Evolutionary conservation across 2,113 vertebrate genomes (phyloP), one percentile per base, ranked within the genome.

Genomic region (Callionymus lyra): DNA sequence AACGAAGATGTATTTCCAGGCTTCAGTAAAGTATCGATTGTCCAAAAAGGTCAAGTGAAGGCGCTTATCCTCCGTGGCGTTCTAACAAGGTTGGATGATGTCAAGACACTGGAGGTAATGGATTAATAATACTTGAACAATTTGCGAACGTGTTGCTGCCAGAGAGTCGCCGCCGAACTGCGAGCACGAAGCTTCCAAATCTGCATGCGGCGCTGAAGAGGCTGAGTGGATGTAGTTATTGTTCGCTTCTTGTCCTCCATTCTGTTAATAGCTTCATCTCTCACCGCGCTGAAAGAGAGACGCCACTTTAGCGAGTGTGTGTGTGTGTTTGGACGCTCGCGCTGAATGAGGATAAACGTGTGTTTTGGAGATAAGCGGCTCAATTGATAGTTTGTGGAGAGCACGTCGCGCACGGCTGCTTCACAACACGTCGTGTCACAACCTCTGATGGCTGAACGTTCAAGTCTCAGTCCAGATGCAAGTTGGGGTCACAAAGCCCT

Each of bases 191-290:
- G 41, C 12, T 34, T 51, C 43, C 41, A 16, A 42, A 31, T 16
- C 60, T 53, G 50, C 57, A 34, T 57, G 45, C 51, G 14, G 66
- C 49, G 49, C 51, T 44, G 39, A 59, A 53, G 56, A 14, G 49
- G 40, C 63, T 41, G 35, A 2, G 41, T 56, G 37, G 52, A 52
- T 47, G 57, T 56, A 34, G 41, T 50, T 56, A 65, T 56, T 63
- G 54, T 72, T 53, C 41, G 15, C 51, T 1, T 19, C 50, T 63
- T 51, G 65, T 70, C 63, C 52, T 68, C 58, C 34, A 18, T 55
- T 55, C 59, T 59, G 59, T 60, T 70, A 68, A 74, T 70, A 62
- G 51, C 60, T 74, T 72, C 63, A 72, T 68, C 60, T 68, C 48
- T 43, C 40, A 44, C 43, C 54, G 49, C 34, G 33, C n/a, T 56